Conservation (phyloP, 2,797 vertebrate genomes). For the Onychomys torridus region DNA sequence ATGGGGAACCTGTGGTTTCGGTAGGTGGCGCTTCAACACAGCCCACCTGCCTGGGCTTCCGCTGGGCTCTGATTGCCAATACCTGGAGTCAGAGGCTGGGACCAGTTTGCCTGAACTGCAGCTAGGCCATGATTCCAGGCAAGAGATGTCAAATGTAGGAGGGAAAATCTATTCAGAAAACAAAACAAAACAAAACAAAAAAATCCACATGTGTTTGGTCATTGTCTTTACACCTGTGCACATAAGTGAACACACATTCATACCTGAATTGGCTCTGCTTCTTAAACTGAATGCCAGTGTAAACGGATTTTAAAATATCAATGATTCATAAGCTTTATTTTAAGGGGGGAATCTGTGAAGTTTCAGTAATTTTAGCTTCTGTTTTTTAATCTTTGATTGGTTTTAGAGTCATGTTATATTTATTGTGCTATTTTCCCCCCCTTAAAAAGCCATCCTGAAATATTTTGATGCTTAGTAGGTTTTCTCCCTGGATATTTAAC, state of each 20-base stretch:
- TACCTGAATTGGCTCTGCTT: not conserved
- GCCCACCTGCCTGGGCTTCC: slow-evolving; percentile 80
- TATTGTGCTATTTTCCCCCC: not conserved
- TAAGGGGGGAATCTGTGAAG: not conserved
- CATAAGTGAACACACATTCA: not conserved
- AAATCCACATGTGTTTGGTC: not conserved
- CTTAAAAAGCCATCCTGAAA: not conserved
- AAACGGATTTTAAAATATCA: not conserved
- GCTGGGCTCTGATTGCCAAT: not conserved
- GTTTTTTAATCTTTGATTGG: not conserved
- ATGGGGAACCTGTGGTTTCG: slow-evolving; percentile 81
- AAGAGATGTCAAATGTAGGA: not conserved
- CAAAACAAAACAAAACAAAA: not conserved
- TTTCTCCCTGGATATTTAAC: not conserved
- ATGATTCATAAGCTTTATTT: not conserved
- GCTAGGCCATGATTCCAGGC: not conserved
- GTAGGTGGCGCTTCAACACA: slow-evolving; percentile 98
- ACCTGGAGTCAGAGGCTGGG: slow-evolving; percentile 66
- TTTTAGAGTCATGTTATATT: not conserved
- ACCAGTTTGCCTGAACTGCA: slow-evolving; percentile 61
- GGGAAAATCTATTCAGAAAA: not conserved
- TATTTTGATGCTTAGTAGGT: not conserved
- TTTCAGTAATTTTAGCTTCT: not conserved
- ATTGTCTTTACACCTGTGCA: not conserved
- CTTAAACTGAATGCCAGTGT: not conserved